These are phyloP conservation scores for Himalopsyche anomala DNA, from an alignment of 2,888 invertebrate species.

Conservation along the genomic window DNA sequence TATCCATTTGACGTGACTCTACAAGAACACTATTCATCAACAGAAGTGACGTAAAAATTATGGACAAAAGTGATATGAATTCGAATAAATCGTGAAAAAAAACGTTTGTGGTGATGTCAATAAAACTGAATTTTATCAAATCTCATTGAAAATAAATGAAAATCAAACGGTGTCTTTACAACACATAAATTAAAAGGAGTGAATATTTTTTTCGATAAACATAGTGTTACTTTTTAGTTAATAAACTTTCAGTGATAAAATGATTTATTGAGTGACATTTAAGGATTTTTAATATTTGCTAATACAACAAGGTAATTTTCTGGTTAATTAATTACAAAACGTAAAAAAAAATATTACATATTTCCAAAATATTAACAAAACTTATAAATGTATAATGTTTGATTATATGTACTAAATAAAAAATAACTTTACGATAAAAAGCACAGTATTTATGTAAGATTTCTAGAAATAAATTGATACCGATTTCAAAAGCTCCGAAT, in stretches of 20 bases:
- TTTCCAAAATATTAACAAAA: no score
- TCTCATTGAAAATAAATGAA: not conserved
- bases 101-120: not conserved
- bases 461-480: no score
- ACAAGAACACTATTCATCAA: not conserved
- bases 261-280: not conserved
- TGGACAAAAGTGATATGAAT: not conserved
- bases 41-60: not conserved
- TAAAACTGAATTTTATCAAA: not conserved
- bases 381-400: no score
- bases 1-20: not conserved
- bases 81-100: not conserved
- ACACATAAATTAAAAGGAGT: not conserved
- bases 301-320: no score
- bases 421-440: no score
- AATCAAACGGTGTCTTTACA: not conserved
- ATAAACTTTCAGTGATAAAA: conserved; percentile 1
- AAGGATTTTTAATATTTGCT: not conserved
- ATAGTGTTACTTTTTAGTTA: not conserved
- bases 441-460: no score
- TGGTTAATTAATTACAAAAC: no score
- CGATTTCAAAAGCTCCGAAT: not conserved
- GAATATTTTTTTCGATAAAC: not conserved
- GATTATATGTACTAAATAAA: no score
- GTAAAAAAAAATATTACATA: no score